Percentiles rank a stretch among this genome's conserved stretches.
Evolutionary conservation across 2,888 invertebrate genomes (phyloP).

Genomic region (Ecdyonurus torrentis): DNA sequence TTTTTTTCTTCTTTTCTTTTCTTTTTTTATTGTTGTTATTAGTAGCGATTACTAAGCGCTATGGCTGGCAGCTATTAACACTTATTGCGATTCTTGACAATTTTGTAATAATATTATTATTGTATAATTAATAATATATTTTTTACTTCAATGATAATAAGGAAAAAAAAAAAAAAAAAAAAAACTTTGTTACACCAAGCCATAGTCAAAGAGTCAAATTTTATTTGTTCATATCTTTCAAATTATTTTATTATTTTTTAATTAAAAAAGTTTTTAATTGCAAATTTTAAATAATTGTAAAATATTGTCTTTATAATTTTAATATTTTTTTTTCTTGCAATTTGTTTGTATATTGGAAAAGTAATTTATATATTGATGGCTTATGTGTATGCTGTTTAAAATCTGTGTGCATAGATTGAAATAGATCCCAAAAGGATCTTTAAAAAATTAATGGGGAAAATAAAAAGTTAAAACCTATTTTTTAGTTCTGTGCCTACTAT

Average conservation of each 20-base stretch:
- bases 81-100: too few species aligned
- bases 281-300: background rate
- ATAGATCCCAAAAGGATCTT: conserved; percentile 10
- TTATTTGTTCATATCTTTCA: background rate
- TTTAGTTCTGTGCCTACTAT: background rate
- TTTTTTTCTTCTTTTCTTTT: too few species aligned
- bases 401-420: conserved; percentile 10
- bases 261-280: background rate
- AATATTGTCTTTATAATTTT: background rate
- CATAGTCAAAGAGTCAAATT: background rate
- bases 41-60: background rate
- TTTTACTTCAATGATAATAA: too few species aligned
- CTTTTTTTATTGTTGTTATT: too few species aligned
- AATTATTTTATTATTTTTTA: background rate
- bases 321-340: conserved; percentile 3
- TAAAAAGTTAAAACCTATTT: background rate
- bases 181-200: background rate
- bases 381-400: conserved; percentile 9
- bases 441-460: background rate
- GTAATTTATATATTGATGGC: conserved; percentile 10
- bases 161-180: too few species aligned
- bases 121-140: background rate
- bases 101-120: too few species aligned
- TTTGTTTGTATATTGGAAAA: conserved; percentile 11
- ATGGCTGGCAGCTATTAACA: background rate